Evolutionary conservation across 2,888 invertebrate species (phyloP).

Genomic region (Ennomos erosarius): DNA sequence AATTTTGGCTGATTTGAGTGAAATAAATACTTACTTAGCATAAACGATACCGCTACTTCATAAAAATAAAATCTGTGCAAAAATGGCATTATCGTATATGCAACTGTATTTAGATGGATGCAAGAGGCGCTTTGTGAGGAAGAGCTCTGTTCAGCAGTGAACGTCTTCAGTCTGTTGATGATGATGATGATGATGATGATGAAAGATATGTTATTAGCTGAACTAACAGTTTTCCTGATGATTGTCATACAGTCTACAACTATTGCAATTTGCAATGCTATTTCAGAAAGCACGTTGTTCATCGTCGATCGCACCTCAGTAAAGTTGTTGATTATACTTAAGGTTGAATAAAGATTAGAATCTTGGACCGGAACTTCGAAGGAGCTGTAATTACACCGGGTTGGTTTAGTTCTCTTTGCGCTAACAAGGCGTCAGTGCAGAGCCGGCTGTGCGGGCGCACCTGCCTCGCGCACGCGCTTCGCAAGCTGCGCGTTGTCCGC

Average conservation of each 20-base stretch:
- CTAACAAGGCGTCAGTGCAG: slow-evolving; percentile 52
- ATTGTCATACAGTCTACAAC: slow-evolving; percentile 8
- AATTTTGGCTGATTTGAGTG: slow-evolving; percentile 13
- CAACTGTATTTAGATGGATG: too few relatives aligned
- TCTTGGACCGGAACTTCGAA: slow-evolving; percentile 55
- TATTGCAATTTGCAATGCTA: slow-evolving; percentile 3
- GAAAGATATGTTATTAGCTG: too few relatives aligned
- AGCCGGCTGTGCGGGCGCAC: slow-evolving; percentile 77
- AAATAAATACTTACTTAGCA: slow-evolving; percentile 3
- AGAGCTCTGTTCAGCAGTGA: too few relatives aligned
- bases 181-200: too few relatives aligned
- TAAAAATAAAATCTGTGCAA: not conserved
- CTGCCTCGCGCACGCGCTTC: slow-evolving; percentile 59
- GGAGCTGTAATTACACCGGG: slow-evolving; percentile 67
- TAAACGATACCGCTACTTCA: not conserved
- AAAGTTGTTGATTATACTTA: slow-evolving; percentile 1
- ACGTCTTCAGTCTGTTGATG: too few relatives aligned
- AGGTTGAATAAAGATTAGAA: slow-evolving; percentile 37
- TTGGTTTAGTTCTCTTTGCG: slow-evolving; percentile 62
- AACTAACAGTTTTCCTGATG: too few relatives aligned
- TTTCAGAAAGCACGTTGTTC: slow-evolving; percentile 9
- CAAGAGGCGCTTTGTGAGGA: too few relatives aligned
- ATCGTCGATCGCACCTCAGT: slow-evolving; percentile 8
- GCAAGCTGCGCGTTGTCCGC: slow-evolving; percentile 47
- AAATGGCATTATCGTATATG: too few relatives aligned